phyloP scores from a whole-genome alignment of 2,113 vertebrate species.

The Azemiops feae region DNA sequence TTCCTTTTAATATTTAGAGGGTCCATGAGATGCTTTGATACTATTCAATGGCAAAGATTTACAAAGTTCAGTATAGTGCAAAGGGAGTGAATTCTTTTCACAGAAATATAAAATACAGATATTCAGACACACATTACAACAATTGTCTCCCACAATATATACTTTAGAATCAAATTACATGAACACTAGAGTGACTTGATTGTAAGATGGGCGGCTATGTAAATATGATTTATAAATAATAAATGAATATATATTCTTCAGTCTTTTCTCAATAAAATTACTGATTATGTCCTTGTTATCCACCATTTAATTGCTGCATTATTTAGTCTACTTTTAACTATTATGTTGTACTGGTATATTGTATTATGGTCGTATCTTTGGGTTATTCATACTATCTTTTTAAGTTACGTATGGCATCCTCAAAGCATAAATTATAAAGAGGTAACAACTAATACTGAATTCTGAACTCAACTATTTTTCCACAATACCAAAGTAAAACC shows the following conservation, averaged over 20 bases:
- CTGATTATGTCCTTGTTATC: background rate
- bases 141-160: background rate
- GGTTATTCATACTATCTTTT: background rate
- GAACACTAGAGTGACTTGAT: background rate
- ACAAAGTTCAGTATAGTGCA: background rate
- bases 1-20: background rate
- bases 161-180: background rate
- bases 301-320: background rate
- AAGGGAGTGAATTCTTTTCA: background rate
- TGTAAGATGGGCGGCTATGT: background rate
- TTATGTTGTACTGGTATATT: background rate
- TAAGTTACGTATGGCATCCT: background rate
- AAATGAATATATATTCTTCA: background rate
- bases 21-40: background rate
- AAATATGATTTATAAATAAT: background rate
- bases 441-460: background rate
- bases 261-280: background rate
- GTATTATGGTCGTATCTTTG: background rate
- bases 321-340: background rate
- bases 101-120: background rate
- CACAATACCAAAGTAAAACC: background rate
- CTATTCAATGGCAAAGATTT: background rate
- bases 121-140: background rate
- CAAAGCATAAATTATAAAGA: background rate
- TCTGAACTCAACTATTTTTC: background rate